Evolutionary conservation across 1,140 invertebrate genomes (phyloP), one percentile per base, ranked within the genome.

Genomic region (Pseudomyrmex gracilis): DNA sequence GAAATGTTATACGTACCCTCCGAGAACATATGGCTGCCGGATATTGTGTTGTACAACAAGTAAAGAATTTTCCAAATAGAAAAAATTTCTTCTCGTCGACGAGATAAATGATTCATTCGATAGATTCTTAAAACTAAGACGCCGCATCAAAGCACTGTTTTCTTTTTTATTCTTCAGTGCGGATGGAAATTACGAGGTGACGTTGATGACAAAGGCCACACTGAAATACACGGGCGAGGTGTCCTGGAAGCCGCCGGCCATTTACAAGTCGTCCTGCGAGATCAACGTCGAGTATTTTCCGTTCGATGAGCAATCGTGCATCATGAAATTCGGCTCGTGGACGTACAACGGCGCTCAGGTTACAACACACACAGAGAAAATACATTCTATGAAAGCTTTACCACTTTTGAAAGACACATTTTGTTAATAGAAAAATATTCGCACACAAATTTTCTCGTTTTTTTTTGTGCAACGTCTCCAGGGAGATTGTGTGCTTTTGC

Each of bases 251-350:
- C 99, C 99, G 0, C 99, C 99, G 0, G 99, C 99, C 0, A 99
- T 99, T 94, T 99, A 99, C 95, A 99, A 99, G 94, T 99, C 98
- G 34, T 99, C 98, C 0, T 99, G 99, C 91, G 97, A 98, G 93
- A 99, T 99, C 85, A 97, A 98, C 91, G 97, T 99, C 0, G 97
- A 99, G 93, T 99, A 98, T 94, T 99, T 99, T 92, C 98, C 98
- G 0, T 99, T 98, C 91, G 98, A 99, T 92, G 97, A 98, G 89
- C 98, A 99, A 93, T 98, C 97, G 68, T 99, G 98, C 92, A 96
- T 97, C 85, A 98, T 99, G 97, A 98, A 98, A 94, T 99, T 99
- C 90, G 98, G 98, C 10, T 99, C 98, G 0, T 99, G 98, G 98
- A 99, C 98, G 12, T 98, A 97, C 93, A 98, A 98, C 92, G 98